phyloP scores from a whole-genome alignment of 2,797 vertebrate species.

The Tokudaia tokunoshimensis region DNA sequence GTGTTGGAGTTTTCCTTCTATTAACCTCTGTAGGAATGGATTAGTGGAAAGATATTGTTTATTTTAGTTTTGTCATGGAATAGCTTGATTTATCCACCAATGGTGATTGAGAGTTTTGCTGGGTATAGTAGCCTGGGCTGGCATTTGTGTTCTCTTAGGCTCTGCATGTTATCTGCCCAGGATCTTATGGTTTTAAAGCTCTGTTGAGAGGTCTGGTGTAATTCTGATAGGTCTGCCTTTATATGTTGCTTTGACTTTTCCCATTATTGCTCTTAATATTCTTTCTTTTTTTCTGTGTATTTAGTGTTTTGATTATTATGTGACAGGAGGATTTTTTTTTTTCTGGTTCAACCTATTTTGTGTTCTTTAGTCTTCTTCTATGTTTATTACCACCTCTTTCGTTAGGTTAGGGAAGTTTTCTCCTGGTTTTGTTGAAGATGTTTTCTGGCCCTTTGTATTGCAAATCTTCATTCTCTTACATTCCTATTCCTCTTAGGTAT shows the following conservation, averaged over 20 bases:
- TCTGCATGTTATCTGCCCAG: rapidly evolving
- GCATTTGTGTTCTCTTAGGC: too few relatives aligned
- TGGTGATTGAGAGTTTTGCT: too few relatives aligned
- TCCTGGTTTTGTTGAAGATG: neutral
- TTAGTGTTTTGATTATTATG: neutral
- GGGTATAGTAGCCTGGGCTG: too few relatives aligned
- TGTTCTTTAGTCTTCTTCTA: neutral
- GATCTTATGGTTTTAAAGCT: neutral
- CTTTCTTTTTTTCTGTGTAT: neutral
- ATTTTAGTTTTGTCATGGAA: neutral
- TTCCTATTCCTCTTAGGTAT: neutral
- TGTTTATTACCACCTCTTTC: neutral
- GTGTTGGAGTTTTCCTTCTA: neutral
- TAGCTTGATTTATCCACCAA: too few relatives aligned
- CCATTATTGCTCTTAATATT: neutral
- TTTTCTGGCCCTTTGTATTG: neutral
- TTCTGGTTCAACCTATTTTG: neutral
- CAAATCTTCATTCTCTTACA: neutral
- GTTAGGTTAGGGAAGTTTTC: neutral
- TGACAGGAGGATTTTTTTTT: neutral
- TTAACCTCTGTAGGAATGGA: neutral
- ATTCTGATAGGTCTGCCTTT: neutral
- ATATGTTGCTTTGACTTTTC: neutral
- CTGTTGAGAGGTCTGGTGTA: neutral
- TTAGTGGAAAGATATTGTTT: neutral